Evolutionary conservation across 2,113 vertebrate genomes (phyloP), one percentile per base, ranked within the genome.

Genomic region (Phoxinus phoxinus): DNA sequence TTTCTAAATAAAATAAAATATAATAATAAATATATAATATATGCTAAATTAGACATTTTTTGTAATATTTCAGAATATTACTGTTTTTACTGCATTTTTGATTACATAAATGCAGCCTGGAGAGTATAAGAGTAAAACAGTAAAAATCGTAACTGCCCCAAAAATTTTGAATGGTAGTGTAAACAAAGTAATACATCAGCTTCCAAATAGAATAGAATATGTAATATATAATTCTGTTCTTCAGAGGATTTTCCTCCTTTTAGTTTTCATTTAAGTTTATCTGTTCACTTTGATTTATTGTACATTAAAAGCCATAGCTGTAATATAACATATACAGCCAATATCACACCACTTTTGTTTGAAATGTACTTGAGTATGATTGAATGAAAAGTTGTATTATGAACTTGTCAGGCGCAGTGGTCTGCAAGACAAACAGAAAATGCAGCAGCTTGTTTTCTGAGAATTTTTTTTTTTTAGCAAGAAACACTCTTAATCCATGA

Each of bases 401-500:
- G 41, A 74, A 72, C 51, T 59, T 21, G 59, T 56, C 73, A 53
- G 19, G 74, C 35, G 63, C 51, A 25, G 8, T 83, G 46, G 37
- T 85, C 86, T 81, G 44, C 8, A 76, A 74, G 69, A 79, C 63
- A 65, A 51, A 85, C 59, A 67, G 78, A 85, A 58, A 83, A n/a
- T 71, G 8, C 15, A n/a, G 30, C 10, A 11, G 71, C 74, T 90
- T 84, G 8, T 79, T 82, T 84, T 84, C 51, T 80, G 73, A 19
- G 78, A 56, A 30, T 71, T n/a, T n/a, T n/a, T n/a, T n/a, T n/a
- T n/a, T n/a, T n/a, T 74, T 30, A 46, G 19, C n/a, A 37, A 77
- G 7, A 86, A 67, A 23, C 25, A 74, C 65, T 69, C 23, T 80
- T 86, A 88, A 88, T 89, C 90, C 87, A 87, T 88, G 61, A 13